Evolutionary conservation across 2,888 invertebrate genomes (phyloP), one percentile per base, ranked within the genome.

Genomic region (Agrilus cyanescens): DNA sequence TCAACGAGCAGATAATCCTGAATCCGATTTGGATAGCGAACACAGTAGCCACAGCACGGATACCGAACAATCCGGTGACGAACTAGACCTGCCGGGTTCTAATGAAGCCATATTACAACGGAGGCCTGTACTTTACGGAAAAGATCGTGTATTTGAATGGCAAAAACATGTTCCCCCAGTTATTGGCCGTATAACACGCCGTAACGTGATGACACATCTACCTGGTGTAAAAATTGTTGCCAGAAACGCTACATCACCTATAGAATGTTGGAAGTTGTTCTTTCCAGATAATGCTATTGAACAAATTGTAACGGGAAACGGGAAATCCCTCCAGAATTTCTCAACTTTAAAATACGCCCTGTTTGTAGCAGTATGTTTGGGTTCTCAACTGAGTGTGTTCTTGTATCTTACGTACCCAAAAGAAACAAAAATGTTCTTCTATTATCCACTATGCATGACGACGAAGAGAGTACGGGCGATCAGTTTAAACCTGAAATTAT

Each of bases 401-500:
- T n/a, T n/a, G n/a, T n/a, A n/a, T n/a, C n/a, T n/a, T n/a, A n/a
- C n/a, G n/a, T n/a, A n/a, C n/a, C n/a, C n/a, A n/a, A n/a, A n/a
- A n/a, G n/a, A n/a, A n/a, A n/a, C n/a, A n/a, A n/a, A 20, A 39
- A 43, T 34, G 35, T 15, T 12, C 31, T 43, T n/a, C 30, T 43
- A 31, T 12, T 34, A 18, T 43, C 43, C 13, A 4, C 3, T 15
- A 35, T 29, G 16, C 39, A 43, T 33, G 35, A 35, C 25, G 46
- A 50, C 32, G 46, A 48, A 37, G 13, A 36, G 15, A 30, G 13
- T 16, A 38, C 45, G 12, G 41, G 44, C 13, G 38, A 46, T 41
- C 5, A 40, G 44, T 32, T 32, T 10, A 44, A 48, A 39, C 48
- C 51, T 12, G 49, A 47, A 31, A 47, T 50, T 13, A 49, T 50